These are phyloP conservation scores for Bufo bufo DNA, from an alignment of 2,113 vertebrate genomes.

Conservation along the genomic window DNA sequence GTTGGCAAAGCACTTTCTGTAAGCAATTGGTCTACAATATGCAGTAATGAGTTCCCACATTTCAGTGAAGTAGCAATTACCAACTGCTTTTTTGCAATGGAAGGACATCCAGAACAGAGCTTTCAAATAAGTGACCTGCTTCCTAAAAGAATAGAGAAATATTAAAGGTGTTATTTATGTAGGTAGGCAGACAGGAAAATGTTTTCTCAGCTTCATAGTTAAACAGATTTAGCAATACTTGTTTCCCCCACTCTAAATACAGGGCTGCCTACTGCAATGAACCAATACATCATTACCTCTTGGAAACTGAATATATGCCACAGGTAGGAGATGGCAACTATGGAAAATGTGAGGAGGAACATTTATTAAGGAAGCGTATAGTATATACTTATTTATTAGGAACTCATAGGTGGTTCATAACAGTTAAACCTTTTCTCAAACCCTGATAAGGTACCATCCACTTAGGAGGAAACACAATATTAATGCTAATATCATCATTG, in stretches of 20 bases:
- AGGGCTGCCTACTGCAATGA: not conserved
- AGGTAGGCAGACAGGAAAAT: conserved; percentile 19
- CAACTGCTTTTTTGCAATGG: not conserved
- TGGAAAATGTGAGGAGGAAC: not conserved
- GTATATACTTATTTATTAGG: not conserved
- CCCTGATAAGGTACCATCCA: not conserved
- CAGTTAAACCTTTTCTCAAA: not conserved
- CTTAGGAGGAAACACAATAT: not conserved
- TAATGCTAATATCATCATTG: not conserved
- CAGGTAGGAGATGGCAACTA: not conserved
- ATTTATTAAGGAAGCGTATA: not conserved
- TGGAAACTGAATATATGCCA: not conserved
- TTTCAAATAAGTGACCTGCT: conserved; percentile 17
- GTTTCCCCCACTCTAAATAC: not conserved
- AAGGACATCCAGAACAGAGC: not conserved
- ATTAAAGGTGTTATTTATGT: conserved; percentile 27
- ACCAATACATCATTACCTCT: conserved; percentile 6
- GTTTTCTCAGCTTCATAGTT: conserved; percentile 5
- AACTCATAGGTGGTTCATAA: too few species aligned
- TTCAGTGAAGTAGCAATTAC: not conserved
- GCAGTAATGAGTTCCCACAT: not conserved
- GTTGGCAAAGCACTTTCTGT: conserved; percentile 1
- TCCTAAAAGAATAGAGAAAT: not conserved
- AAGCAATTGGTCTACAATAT: conserved; percentile 1
- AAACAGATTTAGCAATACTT: conserved; percentile 7